Percentiles rank a stretch among this genome's conserved stretches.
Evolutionary conservation across 2,888 invertebrate species (phyloP).

Genomic region (Spilarctia lutea): DNA sequence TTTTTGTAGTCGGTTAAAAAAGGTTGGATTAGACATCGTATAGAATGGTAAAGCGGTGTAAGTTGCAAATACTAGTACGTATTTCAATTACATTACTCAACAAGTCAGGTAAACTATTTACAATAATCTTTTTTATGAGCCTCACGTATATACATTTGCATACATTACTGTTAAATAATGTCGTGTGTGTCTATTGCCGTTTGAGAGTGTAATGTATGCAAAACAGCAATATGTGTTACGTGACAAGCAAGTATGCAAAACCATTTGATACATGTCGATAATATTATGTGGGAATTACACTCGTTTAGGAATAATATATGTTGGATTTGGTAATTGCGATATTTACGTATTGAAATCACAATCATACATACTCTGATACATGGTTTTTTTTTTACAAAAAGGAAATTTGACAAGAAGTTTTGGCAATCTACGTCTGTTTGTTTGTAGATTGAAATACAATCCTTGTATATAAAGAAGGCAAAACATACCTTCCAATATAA

Average conservation of each 20-base stretch:
- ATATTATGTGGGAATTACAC: not conserved
- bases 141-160: slow-evolving; percentile 27
- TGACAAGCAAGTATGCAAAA: not conserved
- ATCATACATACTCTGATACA: no score
- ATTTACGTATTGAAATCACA: not conserved
- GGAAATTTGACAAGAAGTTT: no score
- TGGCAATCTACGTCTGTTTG: no score
- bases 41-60: not conserved
- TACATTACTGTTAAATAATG: slow-evolving; percentile 18
- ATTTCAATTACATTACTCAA: not conserved
- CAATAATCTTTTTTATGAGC: slow-evolving; percentile 15
- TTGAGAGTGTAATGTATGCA: not conserved
- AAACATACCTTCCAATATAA: no score
- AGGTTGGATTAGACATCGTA: no score
- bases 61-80: not conserved
- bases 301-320: not conserved
- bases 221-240: not conserved
- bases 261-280: not conserved
- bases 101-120: slow-evolving; percentile 8
- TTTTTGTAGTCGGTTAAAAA: no score
- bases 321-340: not conserved
- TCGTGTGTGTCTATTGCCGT: not conserved
- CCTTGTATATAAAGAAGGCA: no score
- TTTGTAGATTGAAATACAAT: no score
- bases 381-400: no score